Evolutionary conservation across 2,888 invertebrate genomes (phyloP).

Genomic region (Ceriagrion tenellum): DNA sequence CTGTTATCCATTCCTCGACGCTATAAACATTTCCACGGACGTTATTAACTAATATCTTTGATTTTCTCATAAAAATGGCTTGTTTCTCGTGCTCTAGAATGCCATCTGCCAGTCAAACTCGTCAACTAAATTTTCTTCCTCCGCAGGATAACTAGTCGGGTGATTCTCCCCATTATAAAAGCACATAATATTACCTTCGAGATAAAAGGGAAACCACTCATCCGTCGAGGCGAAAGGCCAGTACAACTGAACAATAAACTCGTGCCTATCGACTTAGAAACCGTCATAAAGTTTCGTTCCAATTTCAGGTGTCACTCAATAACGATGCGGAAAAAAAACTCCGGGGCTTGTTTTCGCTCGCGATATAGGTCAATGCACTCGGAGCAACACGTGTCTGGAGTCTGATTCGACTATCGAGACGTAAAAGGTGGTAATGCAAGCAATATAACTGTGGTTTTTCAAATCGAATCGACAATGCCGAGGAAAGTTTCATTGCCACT

Average conservation of each 20-base stretch:
- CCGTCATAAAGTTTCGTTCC: constrained; percentile 18
- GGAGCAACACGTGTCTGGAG: not conserved
- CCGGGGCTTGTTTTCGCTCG: not conserved
- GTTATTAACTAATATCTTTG: too few species aligned
- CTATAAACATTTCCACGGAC: too few species aligned
- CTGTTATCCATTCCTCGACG: too few species aligned
- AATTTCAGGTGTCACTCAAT: constrained; percentile 10
- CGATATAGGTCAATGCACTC: constrained; percentile 10
- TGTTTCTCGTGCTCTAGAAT: too few species aligned
- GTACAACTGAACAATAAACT: not conserved
- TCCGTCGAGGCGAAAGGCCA: not conserved
- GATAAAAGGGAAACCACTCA: constrained; percentile 4
- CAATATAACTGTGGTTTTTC: too few species aligned
- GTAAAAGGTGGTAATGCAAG: not conserved
- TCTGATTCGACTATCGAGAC: not conserved
- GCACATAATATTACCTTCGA: not conserved
- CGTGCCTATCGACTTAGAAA: not conserved
- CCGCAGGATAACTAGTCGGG: not conserved
- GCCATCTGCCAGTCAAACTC: too few species aligned
- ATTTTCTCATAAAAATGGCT: too few species aligned
- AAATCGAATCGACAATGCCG: too few species aligned
- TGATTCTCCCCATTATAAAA: not conserved
- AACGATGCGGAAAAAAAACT: not conserved
- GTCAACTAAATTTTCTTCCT: not conserved
- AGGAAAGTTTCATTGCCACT: too few species aligned